Conservation (phyloP, 2,113 vertebrate genomes). For the Origma solitaria region DNA sequence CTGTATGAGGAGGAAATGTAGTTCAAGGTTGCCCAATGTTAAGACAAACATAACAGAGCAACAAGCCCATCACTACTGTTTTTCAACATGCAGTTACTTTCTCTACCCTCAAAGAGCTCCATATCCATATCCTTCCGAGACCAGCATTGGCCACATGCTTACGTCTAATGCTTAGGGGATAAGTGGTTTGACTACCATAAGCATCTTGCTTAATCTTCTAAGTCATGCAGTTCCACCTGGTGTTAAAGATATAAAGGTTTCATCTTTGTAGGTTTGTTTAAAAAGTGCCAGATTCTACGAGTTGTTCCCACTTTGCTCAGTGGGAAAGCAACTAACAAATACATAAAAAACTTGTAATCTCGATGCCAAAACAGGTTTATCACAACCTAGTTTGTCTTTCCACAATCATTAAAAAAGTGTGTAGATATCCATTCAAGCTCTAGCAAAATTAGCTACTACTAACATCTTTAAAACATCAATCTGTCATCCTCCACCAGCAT, state of each 20-base stretch:
- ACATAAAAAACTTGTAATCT: neutral
- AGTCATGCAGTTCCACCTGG: neutral
- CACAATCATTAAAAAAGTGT: neutral
- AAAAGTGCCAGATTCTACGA: neutral
- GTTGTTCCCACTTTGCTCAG: neutral
- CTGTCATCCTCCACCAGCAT: neutral
- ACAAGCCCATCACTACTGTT: neutral
- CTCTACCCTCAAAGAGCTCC: neutral
- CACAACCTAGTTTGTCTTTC: neutral
- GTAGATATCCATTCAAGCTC: neutral
- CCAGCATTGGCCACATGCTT: neutral
- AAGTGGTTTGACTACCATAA: neutral
- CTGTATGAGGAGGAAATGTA: neutral
- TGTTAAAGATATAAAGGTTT: neutral
- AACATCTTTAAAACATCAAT: neutral
- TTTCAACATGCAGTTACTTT: neutral
- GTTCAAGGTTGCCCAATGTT: neutral
- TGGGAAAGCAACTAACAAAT: neutral
- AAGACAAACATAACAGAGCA: neutral
- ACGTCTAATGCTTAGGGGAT: neutral
- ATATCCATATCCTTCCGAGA: neutral
- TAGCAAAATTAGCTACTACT: neutral
- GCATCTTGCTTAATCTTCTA: neutral
- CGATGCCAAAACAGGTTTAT: neutral
- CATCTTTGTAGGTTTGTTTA: neutral